These are phyloP conservation scores for Pogonophryne albipinna DNA, from an alignment of 2,797 vertebrate species.

Conservation along the genomic window DNA sequence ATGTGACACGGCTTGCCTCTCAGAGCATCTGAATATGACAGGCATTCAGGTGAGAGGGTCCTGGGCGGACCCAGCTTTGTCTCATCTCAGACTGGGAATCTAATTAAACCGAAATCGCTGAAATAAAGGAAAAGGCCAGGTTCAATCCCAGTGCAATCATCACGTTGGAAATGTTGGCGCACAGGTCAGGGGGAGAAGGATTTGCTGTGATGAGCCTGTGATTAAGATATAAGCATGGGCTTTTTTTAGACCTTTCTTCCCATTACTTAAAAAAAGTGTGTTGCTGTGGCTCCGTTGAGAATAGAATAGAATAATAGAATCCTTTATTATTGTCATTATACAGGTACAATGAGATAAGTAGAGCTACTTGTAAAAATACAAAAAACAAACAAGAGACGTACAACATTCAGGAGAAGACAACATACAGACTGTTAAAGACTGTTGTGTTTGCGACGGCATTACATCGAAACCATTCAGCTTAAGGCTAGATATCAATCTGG, in stretches of 20 bases:
- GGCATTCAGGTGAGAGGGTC: slow-evolving; percentile 40
- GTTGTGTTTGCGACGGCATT: slow-evolving; percentile 48
- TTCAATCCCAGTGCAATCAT: slow-evolving; percentile 37
- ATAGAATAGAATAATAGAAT: too few species aligned
- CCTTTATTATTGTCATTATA: too few species aligned
- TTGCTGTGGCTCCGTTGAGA: slow-evolving; percentile 5
- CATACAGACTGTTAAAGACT: neutral
- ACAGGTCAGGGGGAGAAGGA: slow-evolving; percentile 24
- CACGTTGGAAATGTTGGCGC: slow-evolving; percentile 5
- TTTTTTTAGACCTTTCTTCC: neutral
- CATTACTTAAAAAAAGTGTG: neutral
- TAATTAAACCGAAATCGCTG: slow-evolving; percentile 66
- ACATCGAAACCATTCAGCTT: slow-evolving; percentile 72
- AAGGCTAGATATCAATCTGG: slow-evolving; percentile 76
- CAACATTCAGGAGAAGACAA: too few species aligned
- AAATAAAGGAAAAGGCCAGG: slow-evolving; percentile 64
- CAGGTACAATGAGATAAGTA: too few species aligned
- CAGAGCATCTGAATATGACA: slow-evolving; percentile 56
- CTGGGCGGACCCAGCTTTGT: slow-evolving; percentile 34
- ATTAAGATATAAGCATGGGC: slow-evolving; percentile 41
- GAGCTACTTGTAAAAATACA: too few species aligned
- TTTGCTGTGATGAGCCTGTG: slow-evolving; percentile 43
- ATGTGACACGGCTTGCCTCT: slow-evolving; percentile 54
- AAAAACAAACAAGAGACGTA: too few species aligned
- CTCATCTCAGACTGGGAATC: slow-evolving; percentile 42